Conservation (phyloP, 2,888 invertebrate genomes). For the Cacoxenus indagator region DNA sequence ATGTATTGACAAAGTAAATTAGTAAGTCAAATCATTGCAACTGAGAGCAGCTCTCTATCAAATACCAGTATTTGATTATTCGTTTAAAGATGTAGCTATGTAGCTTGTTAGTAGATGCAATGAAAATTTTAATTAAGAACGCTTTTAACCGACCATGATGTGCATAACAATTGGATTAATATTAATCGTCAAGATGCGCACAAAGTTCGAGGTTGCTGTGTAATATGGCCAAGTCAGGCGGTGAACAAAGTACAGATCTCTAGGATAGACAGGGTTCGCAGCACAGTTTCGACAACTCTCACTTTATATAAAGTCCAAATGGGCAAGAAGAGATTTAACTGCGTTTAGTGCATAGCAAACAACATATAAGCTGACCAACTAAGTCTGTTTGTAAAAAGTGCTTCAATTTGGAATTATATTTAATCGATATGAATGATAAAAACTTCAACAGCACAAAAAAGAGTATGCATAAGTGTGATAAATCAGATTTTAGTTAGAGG, state of each 20-base stretch:
- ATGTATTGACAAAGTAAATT: conserved; percentile 42
- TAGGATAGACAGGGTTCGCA: not conserved
- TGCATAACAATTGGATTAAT: conserved; percentile 19
- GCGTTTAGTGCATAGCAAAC: not conserved
- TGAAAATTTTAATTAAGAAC: not conserved
- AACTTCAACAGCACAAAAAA: too few species aligned
- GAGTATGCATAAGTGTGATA: too few species aligned
- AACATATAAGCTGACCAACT: not conserved
- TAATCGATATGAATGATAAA: too few species aligned
- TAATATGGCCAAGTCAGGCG: not conserved
- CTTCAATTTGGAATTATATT: too few species aligned
- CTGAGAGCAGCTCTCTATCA: too few species aligned
- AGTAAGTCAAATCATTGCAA: too few species aligned
- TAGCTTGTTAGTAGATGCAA: not conserved
- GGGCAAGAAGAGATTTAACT: not conserved
- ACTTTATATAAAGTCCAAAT: not conserved
- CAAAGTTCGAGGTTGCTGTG: conserved; percentile 1
- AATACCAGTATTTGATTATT: too few species aligned
- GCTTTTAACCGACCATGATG: conserved; percentile 1
- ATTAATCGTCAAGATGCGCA: not conserved
- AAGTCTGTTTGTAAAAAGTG: too few species aligned
- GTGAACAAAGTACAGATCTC: not conserved
- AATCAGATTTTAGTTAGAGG: too few species aligned
- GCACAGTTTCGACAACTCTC: not conserved
- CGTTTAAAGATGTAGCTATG: not conserved